Conservation (phyloP, 2,797 vertebrate genomes). For the Atherinosoma microstoma region DNA sequence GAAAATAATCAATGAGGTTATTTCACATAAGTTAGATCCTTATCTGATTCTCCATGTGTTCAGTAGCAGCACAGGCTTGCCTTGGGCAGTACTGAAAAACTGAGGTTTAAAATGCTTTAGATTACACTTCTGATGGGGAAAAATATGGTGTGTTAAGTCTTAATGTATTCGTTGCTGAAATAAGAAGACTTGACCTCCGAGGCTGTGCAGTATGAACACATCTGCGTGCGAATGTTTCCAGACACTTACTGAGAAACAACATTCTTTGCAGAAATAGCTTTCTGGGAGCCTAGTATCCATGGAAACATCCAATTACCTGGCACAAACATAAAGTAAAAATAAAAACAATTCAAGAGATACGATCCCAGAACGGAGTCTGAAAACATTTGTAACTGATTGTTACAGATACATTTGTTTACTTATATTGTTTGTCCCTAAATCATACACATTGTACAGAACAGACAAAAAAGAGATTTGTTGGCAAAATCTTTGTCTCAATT, state of each 20-base stretch:
- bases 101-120: conserved; percentile 26
- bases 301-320: conserved; percentile 80
- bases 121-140: not conserved
- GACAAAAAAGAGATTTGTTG: not conserved
- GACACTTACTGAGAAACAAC: conserved; percentile 40
- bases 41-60: conserved; percentile 42
- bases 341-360: conserved; percentile 42
- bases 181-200: conserved; percentile 46
- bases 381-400: conserved; percentile 48
- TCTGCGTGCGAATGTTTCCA: conserved; percentile 53
- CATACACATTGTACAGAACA: conserved; percentile 16
- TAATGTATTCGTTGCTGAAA: conserved; percentile 16
- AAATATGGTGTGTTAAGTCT: conserved; percentile 9
- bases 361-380: conserved; percentile 31
- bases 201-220: conserved; percentile 40
- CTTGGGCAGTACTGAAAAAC: conserved; percentile 32
- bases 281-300: conserved; percentile 69
- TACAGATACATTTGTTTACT: conserved; percentile 22
- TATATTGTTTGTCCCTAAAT: conserved; percentile 6
- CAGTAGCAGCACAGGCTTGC: conserved; percentile 40
- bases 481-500: not conserved
- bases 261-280: conserved; percentile 60
- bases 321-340: conserved; percentile 45
- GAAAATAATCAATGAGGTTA: conserved; percentile 52
- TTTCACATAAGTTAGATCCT: conserved; percentile 47